These are phyloP conservation scores for Papilio polytes DNA, from an alignment of 1,140 invertebrate genomes.

Conservation along the genomic window DNA sequence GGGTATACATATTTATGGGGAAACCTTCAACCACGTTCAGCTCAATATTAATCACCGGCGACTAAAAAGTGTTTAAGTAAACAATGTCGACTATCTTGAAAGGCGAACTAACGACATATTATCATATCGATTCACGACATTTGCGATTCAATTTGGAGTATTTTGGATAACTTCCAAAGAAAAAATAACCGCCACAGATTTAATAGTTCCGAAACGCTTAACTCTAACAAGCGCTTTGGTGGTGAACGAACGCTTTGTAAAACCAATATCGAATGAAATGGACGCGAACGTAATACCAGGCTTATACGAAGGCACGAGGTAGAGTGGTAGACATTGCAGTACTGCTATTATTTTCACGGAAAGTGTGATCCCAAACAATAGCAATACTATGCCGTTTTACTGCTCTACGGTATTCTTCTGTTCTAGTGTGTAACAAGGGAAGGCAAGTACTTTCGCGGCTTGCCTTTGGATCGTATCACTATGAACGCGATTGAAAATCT, in stretches of 20 bases:
- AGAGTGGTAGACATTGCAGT: not conserved
- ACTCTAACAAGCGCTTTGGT: not conserved
- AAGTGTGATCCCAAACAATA: not conserved
- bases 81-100: no score
- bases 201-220: slow-evolving; percentile 1
- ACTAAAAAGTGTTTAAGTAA: no score
- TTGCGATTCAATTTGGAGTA: not conserved
- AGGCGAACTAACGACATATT: not conserved
- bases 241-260: slow-evolving; percentile 7
- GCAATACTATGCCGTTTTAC: not conserved
- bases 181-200: not conserved
- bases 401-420: not conserved
- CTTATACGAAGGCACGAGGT: not conserved
- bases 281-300: not conserved
- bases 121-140: not conserved
- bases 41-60: no score
- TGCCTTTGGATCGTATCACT: not conserved
- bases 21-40: no score
- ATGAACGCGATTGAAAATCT: not conserved
- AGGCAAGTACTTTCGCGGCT: slow-evolving; percentile 10
- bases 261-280: slow-evolving; percentile 24
- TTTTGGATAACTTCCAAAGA: not conserved
- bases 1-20: no score
- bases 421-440: not conserved
- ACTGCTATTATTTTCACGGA: not conserved